Evolutionary conservation across 2,888 invertebrate species (phyloP).

Genomic region (Drosophila pseudotalamancana): DNA sequence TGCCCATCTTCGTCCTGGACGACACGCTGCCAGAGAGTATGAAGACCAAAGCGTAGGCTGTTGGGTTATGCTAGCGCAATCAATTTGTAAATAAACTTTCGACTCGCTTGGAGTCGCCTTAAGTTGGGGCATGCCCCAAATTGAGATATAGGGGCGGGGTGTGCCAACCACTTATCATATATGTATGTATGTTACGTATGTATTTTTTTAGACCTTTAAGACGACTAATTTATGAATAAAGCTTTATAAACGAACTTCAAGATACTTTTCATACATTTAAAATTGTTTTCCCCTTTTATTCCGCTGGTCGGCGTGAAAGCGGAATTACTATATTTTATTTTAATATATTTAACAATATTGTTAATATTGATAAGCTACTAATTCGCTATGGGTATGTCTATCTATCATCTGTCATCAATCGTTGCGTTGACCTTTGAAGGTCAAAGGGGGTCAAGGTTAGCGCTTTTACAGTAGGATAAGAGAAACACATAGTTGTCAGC

Average conservation of each 20-base stretch:
- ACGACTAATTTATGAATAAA: conserved; percentile 80
- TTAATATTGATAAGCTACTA: too few relatives aligned
- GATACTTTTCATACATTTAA: neutral
- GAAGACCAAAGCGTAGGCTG: conserved; percentile 64
- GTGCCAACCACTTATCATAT: conserved; percentile 28
- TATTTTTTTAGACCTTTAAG: conserved; percentile 63
- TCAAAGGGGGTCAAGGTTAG: too few relatives aligned
- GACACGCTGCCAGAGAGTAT: conserved; percentile 68
- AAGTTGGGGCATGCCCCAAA: conserved; percentile 20
- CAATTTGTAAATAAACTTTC: conserved; percentile 69
- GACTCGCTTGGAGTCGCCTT: conserved; percentile 4
- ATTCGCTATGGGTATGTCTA: too few relatives aligned
- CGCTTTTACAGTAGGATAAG: too few relatives aligned
- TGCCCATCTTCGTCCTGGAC: conserved; percentile 84
- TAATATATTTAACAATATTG: too few relatives aligned
- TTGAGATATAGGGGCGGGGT: neutral
- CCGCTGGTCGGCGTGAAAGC: too few relatives aligned
- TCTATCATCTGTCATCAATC: too few relatives aligned
- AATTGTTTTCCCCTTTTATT: too few relatives aligned
- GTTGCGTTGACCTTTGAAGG: too few relatives aligned
- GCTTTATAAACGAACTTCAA: conserved; percentile 63
- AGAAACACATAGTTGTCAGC: conserved; percentile 47
- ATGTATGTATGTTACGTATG: conserved; percentile 26
- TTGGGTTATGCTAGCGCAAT: conserved; percentile 63
- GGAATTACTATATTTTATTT: too few relatives aligned